Evolutionary conservation across 1,140 invertebrate genomes (phyloP), one percentile per base, ranked within the genome.

Genomic region (Eriocheir sinensis): DNA sequence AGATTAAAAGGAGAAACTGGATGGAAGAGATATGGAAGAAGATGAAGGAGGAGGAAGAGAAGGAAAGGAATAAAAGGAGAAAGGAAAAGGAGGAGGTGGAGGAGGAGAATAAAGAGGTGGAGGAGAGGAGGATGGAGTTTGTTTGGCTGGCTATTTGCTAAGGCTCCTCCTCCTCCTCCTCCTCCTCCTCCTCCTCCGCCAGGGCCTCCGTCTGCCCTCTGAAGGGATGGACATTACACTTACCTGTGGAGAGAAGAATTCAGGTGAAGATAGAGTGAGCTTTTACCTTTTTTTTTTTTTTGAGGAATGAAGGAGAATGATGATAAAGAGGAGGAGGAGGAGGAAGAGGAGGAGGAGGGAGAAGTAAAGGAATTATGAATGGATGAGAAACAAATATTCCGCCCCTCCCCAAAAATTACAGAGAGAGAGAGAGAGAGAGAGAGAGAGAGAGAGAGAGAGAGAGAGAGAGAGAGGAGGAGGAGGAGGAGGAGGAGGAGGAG

Each of bases 311-410:
- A n/a, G n/a, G n/a, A n/a, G n/a, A n/a, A 72, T 72, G 60, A 72
- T 72, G 60, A 72, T 72, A 72, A 21, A 21, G 21, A 60, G 89
- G 48, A 48, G 30, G 48, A 48, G 48, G 89, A 90, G 89, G 48
- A 60, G 89, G n/a, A 34, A 32, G 48, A 32, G 89, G 48, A 32
- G 48, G 89, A 79, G 60, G 36, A 30, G 41, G 88, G 21, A 27
- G 40, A 89, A 30, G 32, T 44, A 40, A 12, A 9, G 40, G 21
- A 89, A 40, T 36, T 9, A 12, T 36, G 3, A 89, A 44, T 48
- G 44, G 88, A 89, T 27, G 38, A 21, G 44, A 44, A 53, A 3
- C 17, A 41, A 83, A 41, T 8, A 41, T 8, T 15, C 4, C 4
- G 86, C 8, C 12, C 12, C 9, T 15, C 32, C 17, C 34, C 15